phyloP scores from a whole-genome alignment of 1,140 invertebrate genomes.

The Saccostrea echinata region DNA sequence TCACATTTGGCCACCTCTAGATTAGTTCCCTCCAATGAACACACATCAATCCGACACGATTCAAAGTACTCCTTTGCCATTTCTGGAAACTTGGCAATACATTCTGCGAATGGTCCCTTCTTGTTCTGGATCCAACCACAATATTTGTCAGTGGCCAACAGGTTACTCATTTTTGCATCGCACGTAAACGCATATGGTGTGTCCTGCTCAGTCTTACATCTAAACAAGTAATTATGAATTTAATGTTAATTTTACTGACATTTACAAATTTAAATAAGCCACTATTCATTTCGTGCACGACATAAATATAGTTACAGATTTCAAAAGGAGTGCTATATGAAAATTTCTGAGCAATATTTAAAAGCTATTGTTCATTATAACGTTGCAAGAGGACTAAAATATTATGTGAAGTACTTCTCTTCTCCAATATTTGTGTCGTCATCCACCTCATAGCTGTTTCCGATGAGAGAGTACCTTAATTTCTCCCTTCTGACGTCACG shows the following conservation, averaged over 20 bases:
- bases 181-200: conserved; percentile 6
- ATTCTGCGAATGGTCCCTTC: conserved; percentile 57
- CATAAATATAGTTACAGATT: too few relatives aligned
- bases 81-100: conserved; percentile 37
- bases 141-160: conserved; percentile 8
- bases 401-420: not conserved
- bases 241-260: too few relatives aligned
- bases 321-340: too few relatives aligned
- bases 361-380: too few relatives aligned
- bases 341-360: too few relatives aligned
- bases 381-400: too few relatives aligned
- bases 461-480: conserved; percentile 54
- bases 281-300: too few relatives aligned
- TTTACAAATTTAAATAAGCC: too few relatives aligned
- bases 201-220: conserved; percentile 2
- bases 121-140: conserved; percentile 58
- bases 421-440: not conserved
- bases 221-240: not conserved
- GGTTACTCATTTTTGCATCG: conserved; percentile 28
- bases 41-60: conserved; percentile 56
- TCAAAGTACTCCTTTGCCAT: conserved; percentile 53
- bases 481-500: conserved; percentile 49
- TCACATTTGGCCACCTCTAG: conserved; percentile 48
- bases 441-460: conserved; percentile 58
- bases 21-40: conserved; percentile 48